Base-by-base conservation (phyloP, 2,888 invertebrate genomes). In the Phengaris arion region DNA sequence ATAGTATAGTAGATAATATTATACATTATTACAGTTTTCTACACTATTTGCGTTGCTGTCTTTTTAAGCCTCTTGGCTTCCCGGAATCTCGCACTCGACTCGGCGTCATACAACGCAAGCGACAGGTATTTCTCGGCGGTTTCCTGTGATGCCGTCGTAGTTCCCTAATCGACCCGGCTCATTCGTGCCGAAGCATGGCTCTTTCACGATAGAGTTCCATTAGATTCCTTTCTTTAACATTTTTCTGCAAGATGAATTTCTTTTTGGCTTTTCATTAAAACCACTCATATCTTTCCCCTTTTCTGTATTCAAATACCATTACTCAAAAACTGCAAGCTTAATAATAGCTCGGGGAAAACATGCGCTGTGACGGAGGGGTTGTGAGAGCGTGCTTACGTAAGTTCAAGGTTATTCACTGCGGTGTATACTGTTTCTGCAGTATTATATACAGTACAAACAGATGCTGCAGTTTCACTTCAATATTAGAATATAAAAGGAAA, bases 371-470 rank as follows among this genome's bases (percentile, higher is more conserved):
- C 13, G 35, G 35, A 35, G 64, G 64, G 64, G 64, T 64, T 64
- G 64, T 10, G 12, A 64, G 64, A 45, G 64, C 64, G 64, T 52
- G 52, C 52, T 64, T 64, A 64, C 35, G 35, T 64, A 64, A 64
- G 64, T 64, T 64, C 64, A 64, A 64, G 64, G 64, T 64, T 64
- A 64, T 35, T 12, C 64, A 45, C 64, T 64, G 64, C 64, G 35
- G 35, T 45, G 12, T 35, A 64, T 64, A 15, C 57, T 57, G 59
- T 45, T 64, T 22, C 35, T 64, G 64, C 22, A 10, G 22, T 22
- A 22, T 59, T 64, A 64, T 64, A 13, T 52, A 52, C 52, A 52
- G 12, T 52, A 52, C 52, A 52, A 52, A 35, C 35, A 35, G 35
- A 35, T 35, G 9, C 52, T 12, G 52, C 12, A 35, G 13, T 9